A percentile compares a stretch with the other conserved stretches of the same genome.
Evolutionary conservation across 2,888 invertebrate genomes (phyloP).

Genomic region (Tetragonisca angustula): DNA sequence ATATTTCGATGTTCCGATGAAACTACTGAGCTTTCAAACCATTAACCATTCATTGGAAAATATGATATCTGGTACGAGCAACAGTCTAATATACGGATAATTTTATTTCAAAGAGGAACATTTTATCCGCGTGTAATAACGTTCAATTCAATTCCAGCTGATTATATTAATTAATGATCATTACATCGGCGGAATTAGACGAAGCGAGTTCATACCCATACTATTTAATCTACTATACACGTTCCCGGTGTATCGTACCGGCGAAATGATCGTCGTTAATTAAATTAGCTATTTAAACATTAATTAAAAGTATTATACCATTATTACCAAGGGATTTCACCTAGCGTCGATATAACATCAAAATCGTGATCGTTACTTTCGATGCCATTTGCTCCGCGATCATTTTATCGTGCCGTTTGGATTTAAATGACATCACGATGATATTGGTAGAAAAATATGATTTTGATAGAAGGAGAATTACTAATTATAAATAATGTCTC

Average conservation of each 20-base stretch:
- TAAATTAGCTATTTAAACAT: slow-evolving; percentile 4
- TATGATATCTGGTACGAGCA: background rate
- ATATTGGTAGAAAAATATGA: no score
- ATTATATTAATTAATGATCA: slow-evolving; percentile 26
- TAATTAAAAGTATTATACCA: slow-evolving; percentile 16
- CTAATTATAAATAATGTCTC: no score
- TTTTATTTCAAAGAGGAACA: background rate
- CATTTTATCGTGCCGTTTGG: background rate
- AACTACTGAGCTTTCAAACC: background rate
- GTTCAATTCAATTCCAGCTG: background rate
- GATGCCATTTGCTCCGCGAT: background rate
- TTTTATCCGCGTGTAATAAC: background rate
- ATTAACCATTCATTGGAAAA: background rate
- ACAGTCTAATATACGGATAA: background rate
- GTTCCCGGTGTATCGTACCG: background rate
- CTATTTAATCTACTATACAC: slow-evolving; percentile 15
- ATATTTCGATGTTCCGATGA: background rate
- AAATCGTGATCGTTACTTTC: background rate
- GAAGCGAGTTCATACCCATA: background rate
- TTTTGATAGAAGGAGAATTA: no score
- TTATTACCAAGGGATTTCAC: background rate
- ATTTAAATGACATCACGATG: background rate
- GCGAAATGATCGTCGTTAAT: background rate
- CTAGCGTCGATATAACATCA: background rate
- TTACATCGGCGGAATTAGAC: background rate